Base-by-base conservation (phyloP, 2,113 vertebrate genomes). In the Rhinoderma darwinii region DNA sequence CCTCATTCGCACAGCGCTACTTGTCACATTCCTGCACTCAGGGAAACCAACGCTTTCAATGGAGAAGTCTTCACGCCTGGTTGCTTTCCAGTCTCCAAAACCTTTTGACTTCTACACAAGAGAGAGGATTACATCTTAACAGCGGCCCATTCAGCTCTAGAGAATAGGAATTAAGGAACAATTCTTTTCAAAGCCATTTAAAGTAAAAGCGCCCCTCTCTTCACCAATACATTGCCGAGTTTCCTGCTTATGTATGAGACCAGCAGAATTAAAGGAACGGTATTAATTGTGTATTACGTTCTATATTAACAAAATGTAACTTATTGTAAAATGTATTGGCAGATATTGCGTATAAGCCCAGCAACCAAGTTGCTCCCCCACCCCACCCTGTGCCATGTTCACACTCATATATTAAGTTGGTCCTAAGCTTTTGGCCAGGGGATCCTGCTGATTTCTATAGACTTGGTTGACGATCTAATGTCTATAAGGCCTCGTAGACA, bases 121-220 rank as follows among this genome's bases (percentile, higher is more conserved):
- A 66, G 84, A 80, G 76, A 37, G 76, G 76, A 86, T 86, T 86
- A 70, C 84, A 86, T 70, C 72, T 79, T 86, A 86, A 70, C 84
- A 79, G 84, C 84, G 12, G 61, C 75, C 61, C 47, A 79, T 79
- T 86, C 84, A 86, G 27, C 14, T 27, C 75, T 4, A 11, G 74
- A 70, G 73, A 84, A 79, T 30, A n/a, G 61, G 84, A 78, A 86
- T n/a, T 54, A 68, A 72, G 32, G 20, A 15, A 61, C 74, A 61
- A 43, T 77, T 75, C 51, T 37, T 75, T 54, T 74, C 51, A 54
- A 37, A 73, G 35, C 43, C 51, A 35, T 35, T 73, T 84, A 72
- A 84, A 84, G 47, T 25, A 30, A 73, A 51, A 73, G 32, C 30
- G 30, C 30, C 50, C 30, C 18, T 25, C 4, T 51, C 17, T 50